Conservation (phyloP, 2,113 vertebrate genomes). For the Dunckerocampus dactyliophorus region DNA sequence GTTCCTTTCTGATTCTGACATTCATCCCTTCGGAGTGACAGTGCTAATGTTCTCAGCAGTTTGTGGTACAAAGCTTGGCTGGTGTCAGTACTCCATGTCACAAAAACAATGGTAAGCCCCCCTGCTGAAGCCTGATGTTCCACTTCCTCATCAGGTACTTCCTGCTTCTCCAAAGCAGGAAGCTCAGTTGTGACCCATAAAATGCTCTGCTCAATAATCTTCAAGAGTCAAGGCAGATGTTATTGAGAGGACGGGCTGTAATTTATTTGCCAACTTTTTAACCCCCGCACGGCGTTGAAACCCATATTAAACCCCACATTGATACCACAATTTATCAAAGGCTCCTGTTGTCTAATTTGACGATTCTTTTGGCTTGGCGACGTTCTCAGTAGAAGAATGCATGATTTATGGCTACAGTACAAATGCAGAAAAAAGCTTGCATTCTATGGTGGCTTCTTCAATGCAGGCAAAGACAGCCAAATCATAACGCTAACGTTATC, state of each 20-base stretch:
- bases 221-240: slow-evolving; percentile 20
- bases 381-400: slow-evolving; percentile 15
- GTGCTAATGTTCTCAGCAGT: neutral
- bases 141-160: slow-evolving; percentile 66
- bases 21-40: neutral
- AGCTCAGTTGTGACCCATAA: slow-evolving; percentile 14
- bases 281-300: neutral
- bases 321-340: neutral
- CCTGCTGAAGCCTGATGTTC: slow-evolving; percentile 51
- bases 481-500: slow-evolving; percentile 16
- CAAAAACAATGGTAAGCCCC: slow-evolving; percentile 53
- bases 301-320: slow-evolving; percentile 3
- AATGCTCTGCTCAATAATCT: slow-evolving; percentile 17
- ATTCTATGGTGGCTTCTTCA: slow-evolving; percentile 35
- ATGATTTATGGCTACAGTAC: slow-evolving; percentile 24
- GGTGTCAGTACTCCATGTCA: slow-evolving; percentile 33
- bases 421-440: slow-evolving; percentile 24
- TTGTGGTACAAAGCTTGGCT: slow-evolving; percentile 26
- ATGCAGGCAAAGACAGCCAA: slow-evolving; percentile 22
- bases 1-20: neutral
- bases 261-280: slow-evolving; percentile 9
- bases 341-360: slow-evolving; percentile 12
- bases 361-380: slow-evolving; percentile 11
- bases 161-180: slow-evolving; percentile 53
- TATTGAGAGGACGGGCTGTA: neutral